Percentiles rank a stretch among this genome's conserved stretches.
phyloP scores from a whole-genome alignment of 30 jellyfish, hydroid and myxozoan species.

The Pseudorhiza aurosa region DNA sequence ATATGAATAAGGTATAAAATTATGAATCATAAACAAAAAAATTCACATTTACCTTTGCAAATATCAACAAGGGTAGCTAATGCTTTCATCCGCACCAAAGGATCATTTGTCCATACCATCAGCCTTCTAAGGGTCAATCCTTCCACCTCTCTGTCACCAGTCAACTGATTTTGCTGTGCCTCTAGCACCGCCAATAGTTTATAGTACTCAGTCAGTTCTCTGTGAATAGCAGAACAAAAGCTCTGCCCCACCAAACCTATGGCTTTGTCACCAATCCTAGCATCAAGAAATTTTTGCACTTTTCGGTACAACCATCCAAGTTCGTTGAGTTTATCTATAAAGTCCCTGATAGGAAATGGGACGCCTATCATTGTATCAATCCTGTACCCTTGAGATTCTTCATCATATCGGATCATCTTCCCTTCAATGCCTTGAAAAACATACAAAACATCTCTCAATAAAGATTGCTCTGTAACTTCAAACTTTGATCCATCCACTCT shows the following conservation, averaged over 20 bases:
- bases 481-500: conserved; percentile 78
- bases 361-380: conserved; percentile 87
- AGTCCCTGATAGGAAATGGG: conserved; percentile 93
- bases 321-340: conserved; percentile 86
- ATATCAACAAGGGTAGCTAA: conserved; percentile 93
- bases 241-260: conserved; percentile 98
- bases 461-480: conserved; percentile 91
- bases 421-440: conserved; percentile 99
- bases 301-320: conserved; percentile 96
- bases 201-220: conserved; percentile 93
- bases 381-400: conserved; percentile 83
- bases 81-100: conserved; percentile 92
- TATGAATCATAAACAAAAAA: too few species aligned
- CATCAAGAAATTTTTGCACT: conserved; percentile 85
- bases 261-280: conserved; percentile 93
- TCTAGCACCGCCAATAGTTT: conserved; percentile 93
- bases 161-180: conserved; percentile 88
- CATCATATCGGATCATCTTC: conserved; percentile 78
- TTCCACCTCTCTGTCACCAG: conserved; percentile 22
- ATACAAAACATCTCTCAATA: conserved; percentile 83
- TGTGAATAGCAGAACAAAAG: conserved; percentile 94
- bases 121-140: conserved; percentile 92
- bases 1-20: too few species aligned
- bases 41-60: conserved; percentile 80
- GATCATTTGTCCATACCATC: conserved; percentile 98